These are phyloP conservation scores for Lichenostomus cassidix DNA, from an alignment of 2,113 vertebrate genomes.

Conservation along the genomic window DNA sequence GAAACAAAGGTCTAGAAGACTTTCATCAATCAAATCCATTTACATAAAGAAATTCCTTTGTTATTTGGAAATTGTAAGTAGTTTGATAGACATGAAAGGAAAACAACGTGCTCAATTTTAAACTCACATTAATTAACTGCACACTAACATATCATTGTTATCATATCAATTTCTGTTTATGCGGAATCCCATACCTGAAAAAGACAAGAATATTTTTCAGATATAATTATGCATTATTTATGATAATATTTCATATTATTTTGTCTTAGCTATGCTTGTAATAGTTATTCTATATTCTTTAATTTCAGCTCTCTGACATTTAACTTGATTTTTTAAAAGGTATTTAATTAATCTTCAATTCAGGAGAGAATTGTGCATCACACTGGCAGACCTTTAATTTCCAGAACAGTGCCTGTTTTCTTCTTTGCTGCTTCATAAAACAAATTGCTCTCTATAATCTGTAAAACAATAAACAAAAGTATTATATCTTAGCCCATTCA, in stretches of 20 bases:
- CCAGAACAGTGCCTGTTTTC: background rate
- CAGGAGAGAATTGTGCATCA: background rate
- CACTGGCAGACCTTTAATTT: slow-evolving; percentile 41
- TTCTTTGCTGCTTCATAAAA: slow-evolving; percentile 29
- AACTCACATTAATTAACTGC: background rate
- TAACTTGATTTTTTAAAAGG: background rate
- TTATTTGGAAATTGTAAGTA: background rate
- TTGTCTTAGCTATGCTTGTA: background rate
- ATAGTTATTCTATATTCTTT: background rate
- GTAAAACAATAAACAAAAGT: slow-evolving; percentile 48
- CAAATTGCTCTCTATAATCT: slow-evolving; percentile 16
- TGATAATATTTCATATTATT: background rate
- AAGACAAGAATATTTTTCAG: background rate
- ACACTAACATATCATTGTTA: background rate
- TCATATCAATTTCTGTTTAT: background rate
- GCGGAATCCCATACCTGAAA: background rate
- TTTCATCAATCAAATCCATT: background rate
- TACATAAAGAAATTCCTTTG: background rate
- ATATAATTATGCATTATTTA: background rate
- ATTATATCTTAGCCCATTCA: slow-evolving; percentile 4
- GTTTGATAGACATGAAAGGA: slow-evolving; percentile 5
- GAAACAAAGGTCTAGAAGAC: background rate
- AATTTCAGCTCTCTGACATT: slow-evolving; percentile 38
- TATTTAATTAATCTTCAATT: slow-evolving; percentile 45
- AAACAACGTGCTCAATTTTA: background rate